A percentile compares a stretch with the other conserved stretches of the same genome.
Evolutionary conservation across 2,888 invertebrate genomes (phyloP).

Genomic region (Electrophaes corylata): DNA sequence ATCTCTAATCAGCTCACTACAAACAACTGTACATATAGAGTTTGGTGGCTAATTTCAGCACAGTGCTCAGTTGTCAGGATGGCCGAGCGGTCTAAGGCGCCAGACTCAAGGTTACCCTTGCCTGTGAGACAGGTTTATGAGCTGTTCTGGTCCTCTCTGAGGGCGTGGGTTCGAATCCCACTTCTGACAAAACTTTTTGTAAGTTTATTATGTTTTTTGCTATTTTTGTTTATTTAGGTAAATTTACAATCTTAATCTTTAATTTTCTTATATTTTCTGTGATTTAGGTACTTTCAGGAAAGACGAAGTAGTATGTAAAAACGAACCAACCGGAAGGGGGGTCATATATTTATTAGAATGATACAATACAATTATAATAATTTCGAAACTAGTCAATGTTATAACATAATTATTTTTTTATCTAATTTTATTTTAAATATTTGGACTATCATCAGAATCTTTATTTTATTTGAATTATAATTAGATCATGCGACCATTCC

Average conservation of each 20-base stretch:
- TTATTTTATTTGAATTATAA: neutral
- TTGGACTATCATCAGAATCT: too few species aligned
- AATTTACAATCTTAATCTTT: neutral
- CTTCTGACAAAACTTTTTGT: conserved; percentile 86
- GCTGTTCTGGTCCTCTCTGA: conserved; percentile 89
- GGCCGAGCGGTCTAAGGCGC: conserved; percentile 96
- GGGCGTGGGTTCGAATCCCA: conserved; percentile 93
- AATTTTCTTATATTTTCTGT: too few species aligned
- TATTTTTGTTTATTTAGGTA: conserved; percentile 11
- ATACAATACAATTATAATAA: too few species aligned
- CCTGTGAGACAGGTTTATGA: conserved; percentile 87
- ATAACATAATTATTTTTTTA: too few species aligned
- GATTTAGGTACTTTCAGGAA: too few species aligned
- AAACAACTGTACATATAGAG: conserved; percentile 35
- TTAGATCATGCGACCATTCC: too few species aligned
- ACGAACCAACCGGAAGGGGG: too few species aligned
- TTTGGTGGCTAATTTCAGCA: conserved; percentile 51
- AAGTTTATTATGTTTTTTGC: conserved; percentile 27
- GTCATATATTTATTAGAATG: too few species aligned
- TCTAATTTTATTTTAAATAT: too few species aligned
- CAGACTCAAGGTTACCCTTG: conserved; percentile 80
- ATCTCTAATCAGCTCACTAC: conserved; percentile 43
- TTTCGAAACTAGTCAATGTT: too few species aligned
- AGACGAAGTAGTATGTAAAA: too few species aligned
- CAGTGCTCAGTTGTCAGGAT: conserved; percentile 85